phyloP scores from a whole-genome alignment of 2,888 invertebrate genomes.

The Charanyca ferruginea region DNA sequence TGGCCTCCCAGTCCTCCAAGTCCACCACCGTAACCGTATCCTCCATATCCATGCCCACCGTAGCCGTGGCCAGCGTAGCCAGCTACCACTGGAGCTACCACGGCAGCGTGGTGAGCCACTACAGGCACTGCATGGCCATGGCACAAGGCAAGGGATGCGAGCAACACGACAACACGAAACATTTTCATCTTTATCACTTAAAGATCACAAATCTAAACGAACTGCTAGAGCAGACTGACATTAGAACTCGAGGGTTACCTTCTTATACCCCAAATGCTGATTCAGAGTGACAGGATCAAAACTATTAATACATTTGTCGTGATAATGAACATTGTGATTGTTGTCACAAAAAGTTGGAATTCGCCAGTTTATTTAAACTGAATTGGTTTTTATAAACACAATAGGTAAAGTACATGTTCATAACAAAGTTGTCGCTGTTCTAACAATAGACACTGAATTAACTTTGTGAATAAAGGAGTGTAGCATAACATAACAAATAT shows the following conservation, averaged over 20 bases:
- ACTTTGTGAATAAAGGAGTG: conserved; percentile 17
- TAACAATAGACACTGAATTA: conserved; percentile 37
- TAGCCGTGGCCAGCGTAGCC: conserved; percentile 70
- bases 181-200: conserved; percentile 69
- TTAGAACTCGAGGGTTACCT: conserved; percentile 65
- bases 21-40: conserved; percentile 61
- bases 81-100: conserved; percentile 69
- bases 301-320: conserved; percentile 80
- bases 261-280: conserved; percentile 81
- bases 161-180: conserved; percentile 73
- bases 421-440: conserved; percentile 42
- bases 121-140: conserved; percentile 78
- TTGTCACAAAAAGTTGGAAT: conserved; percentile 75
- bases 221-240: conserved; percentile 72
- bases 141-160: conserved; percentile 75
- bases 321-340: conserved; percentile 78
- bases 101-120: conserved; percentile 73
- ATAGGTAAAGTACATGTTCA: conserved; percentile 60
- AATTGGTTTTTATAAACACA: conserved; percentile 62
- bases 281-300: conserved; percentile 81
- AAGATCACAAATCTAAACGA: conserved; percentile 53
- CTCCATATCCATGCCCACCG: conserved; percentile 57
- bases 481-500: conserved; percentile 9
- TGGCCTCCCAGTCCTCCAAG: conserved; percentile 51
- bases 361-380: conserved; percentile 68